Evolutionary conservation across 1,140 invertebrate species (phyloP), one percentile per base, ranked within the genome.

Genomic region (Dinoponera quadriceps): DNA sequence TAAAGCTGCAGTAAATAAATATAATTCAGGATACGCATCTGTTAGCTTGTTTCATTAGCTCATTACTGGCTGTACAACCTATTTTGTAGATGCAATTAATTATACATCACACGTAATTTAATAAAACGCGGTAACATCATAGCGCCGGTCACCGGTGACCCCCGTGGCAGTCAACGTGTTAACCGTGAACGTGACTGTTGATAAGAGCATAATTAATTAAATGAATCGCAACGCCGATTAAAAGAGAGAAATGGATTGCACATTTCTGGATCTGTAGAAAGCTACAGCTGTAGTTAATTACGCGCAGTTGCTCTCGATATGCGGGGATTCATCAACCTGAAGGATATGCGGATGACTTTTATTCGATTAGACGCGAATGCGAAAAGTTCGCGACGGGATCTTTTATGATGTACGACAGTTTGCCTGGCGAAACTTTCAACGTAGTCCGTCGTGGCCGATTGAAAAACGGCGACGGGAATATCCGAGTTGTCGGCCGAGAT

Each of bases 341-440:
- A 20, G 49, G n/a, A 57, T 69, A 44, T 55, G 49, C 65, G 49
- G 63, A 44, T 69, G 65, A 71, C 54, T 80, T 80, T 80, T 57
- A 80, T 80, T 71, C 51, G 51, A 80, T 80, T 71, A 80, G 65
- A 71, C 18, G 51, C 48, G 20, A 77, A 77, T 77, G 62, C 55
- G 33, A 80, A 80, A 80, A 80, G 66, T 80, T 59, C 27, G 14
- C 38, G 18, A 33, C 38, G 25, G n/a, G 14, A 59, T 48, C 33
- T 80, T 14, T 71, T 65, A 69, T 38, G 22, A 80, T 77, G 38
- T 49, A 51, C 27, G 38, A 74, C 71, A 69, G 63, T 57, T 20
- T 38, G 33, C 22, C n/a, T 13, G 22, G 18, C 22, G 25, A n/a
- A 78, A 69, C 65, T 78, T 78, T 55, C 33, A 29, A 14, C 33